Conservation (phyloP, 2,888 invertebrate genomes). For the Caenorhabditis zanzibari region DNA sequence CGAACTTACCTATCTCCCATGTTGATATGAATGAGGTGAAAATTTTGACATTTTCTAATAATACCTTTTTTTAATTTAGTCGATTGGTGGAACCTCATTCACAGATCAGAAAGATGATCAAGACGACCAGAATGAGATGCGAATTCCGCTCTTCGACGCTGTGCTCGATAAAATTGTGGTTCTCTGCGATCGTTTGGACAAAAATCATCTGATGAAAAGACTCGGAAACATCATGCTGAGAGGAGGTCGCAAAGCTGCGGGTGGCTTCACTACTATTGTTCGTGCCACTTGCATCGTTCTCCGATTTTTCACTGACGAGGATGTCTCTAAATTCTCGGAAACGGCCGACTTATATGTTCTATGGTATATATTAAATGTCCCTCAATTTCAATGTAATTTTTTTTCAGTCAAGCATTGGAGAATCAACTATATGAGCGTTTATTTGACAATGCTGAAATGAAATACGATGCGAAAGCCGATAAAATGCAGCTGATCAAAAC, state of each 20-base stretch:
- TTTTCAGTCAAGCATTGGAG: constrained; percentile 30
- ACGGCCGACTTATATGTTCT: background rate
- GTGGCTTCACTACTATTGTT: constrained; percentile 65
- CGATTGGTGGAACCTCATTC: constrained; percentile 57
- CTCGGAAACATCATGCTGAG: constrained; percentile 29
- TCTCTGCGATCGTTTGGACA: constrained; percentile 47
- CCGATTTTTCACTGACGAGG: constrained; percentile 59
- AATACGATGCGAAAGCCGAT: constrained; percentile 21
- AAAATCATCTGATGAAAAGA: constrained; percentile 21
- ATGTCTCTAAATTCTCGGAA: constrained; percentile 30
- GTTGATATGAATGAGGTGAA: constrained; percentile 67
- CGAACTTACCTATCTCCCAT: constrained; percentile 23
- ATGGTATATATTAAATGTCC: background rate
- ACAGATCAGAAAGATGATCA: constrained; percentile 35
- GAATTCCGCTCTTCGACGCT: constrained; percentile 51
- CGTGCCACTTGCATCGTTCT: constrained; percentile 67
- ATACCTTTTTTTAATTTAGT: constrained; percentile 19
- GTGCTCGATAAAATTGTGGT: constrained; percentile 53
- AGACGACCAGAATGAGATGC: constrained; percentile 41
- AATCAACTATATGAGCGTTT: constrained; percentile 35
- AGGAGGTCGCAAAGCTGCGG: constrained; percentile 53
- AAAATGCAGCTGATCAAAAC: constrained; percentile 52
- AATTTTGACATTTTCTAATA: background rate
- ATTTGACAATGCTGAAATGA: constrained; percentile 45
- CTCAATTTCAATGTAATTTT: background rate